Evolutionary conservation across 1,140 invertebrate genomes (phyloP).

Genomic region (Drosophila willistoni): DNA sequence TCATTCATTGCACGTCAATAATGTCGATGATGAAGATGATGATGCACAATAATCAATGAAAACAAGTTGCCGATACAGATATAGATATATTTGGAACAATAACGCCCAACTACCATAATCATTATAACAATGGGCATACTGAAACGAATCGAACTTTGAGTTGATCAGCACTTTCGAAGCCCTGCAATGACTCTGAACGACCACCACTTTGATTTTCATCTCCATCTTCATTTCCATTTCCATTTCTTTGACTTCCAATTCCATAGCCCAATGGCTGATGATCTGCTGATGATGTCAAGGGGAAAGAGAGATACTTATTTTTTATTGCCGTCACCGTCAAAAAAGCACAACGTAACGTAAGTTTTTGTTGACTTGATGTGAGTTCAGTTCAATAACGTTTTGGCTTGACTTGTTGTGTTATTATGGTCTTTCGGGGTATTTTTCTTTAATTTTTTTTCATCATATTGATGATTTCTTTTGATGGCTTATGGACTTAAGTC

Average conservation of each 20-base stretch:
- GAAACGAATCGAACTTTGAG: constrained; percentile 66
- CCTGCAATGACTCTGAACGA: not conserved
- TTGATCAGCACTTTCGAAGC: constrained; percentile 50
- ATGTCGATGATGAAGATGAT: constrained; percentile 50
- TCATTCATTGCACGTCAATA: constrained; percentile 28
- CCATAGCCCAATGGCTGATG: constrained; percentile 35
- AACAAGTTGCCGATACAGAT: constrained; percentile 59
- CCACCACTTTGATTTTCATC: not conserved
- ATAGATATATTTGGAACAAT: not conserved
- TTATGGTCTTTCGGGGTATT: constrained; percentile 20
- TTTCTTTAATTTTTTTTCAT: constrained; percentile 21
- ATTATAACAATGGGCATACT: constrained; percentile 52
- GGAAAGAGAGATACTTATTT: constrained; percentile 73
- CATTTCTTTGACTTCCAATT: constrained; percentile 13
- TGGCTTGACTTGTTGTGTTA: constrained; percentile 63
- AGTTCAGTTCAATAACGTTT: constrained; percentile 66
- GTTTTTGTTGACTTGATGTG: constrained; percentile 74
- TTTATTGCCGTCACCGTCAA: constrained; percentile 72
- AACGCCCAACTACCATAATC: constrained; percentile 10
- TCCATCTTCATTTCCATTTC: constrained; percentile 4
- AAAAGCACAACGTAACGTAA: constrained; percentile 75
- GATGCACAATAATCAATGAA: constrained; percentile 78
- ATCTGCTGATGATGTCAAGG: constrained; percentile 47
- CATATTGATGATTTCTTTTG: constrained; percentile 64
- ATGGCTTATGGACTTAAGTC: constrained; percentile 49